Evolutionary conservation across 2,113 vertebrate species (phyloP).

Genomic region (Mionectes macconnelli): DNA sequence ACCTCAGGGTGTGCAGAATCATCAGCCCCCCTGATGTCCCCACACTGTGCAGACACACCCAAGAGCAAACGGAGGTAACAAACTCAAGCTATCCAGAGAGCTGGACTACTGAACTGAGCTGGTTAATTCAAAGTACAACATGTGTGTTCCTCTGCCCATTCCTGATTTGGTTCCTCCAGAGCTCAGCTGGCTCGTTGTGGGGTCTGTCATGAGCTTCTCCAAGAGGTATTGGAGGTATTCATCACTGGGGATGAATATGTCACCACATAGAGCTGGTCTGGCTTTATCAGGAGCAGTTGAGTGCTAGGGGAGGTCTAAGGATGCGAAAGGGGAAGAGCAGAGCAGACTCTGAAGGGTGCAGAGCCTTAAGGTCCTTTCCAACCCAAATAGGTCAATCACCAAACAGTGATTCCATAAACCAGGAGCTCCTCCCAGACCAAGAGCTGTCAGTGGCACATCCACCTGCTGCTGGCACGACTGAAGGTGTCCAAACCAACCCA

Average conservation of each 20-base stretch:
- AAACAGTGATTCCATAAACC: background rate
- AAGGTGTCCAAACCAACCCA: background rate
- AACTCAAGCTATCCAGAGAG: background rate
- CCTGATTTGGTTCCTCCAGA: background rate
- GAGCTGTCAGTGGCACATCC: background rate
- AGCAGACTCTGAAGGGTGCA: background rate
- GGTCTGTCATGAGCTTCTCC: background rate
- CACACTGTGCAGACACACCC: background rate
- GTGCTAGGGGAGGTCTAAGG: background rate
- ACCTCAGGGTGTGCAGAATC: rapidly evolving
- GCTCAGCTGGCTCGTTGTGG: background rate
- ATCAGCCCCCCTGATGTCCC: background rate
- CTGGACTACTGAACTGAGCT: background rate
- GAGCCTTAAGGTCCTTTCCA: background rate
- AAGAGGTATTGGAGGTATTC: too few relatives aligned
- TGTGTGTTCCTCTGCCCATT: rapidly evolving
- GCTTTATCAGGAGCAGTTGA: background rate
- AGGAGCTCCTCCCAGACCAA: background rate
- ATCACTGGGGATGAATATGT: background rate
- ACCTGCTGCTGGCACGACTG: background rate
- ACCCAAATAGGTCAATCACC: background rate
- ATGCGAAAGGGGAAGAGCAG: background rate
- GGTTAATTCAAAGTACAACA: background rate
- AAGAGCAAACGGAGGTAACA: background rate
- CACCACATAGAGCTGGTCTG: background rate